Evolutionary conservation across 2,888 invertebrate species (phyloP).

Genomic region (Pollenia griseotomentosa): DNA sequence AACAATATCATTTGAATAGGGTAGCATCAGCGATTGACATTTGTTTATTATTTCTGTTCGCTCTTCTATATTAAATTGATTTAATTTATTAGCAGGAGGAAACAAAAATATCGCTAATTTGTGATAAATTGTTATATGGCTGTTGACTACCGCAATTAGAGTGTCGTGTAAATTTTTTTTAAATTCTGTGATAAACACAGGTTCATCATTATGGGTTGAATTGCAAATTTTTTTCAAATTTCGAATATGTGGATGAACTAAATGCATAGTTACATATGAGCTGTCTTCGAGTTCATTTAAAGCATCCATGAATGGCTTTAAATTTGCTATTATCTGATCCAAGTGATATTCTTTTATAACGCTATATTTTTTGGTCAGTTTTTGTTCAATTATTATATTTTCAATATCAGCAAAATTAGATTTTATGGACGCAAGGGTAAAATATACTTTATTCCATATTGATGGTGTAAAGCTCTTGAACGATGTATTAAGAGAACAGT

Average conservation of each 20-base stretch:
- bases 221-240: constrained; percentile 50
- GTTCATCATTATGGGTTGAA: constrained; percentile 51
- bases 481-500: constrained; percentile 34
- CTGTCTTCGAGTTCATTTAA: constrained; percentile 51
- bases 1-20: constrained; percentile 8
- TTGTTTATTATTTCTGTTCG: constrained; percentile 37
- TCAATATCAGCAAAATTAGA: constrained; percentile 45
- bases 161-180: constrained; percentile 53
- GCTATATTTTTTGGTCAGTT: constrained; percentile 48
- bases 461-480: constrained; percentile 55
- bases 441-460: constrained; percentile 56
- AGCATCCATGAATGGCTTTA: constrained; percentile 58
- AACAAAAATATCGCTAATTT: constrained; percentile 59
- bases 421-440: constrained; percentile 45
- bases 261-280: constrained; percentile 50
- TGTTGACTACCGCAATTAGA: constrained; percentile 54
- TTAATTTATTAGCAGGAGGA: constrained; percentile 50
- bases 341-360: constrained; percentile 53
- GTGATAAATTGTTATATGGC: constrained; percentile 50
- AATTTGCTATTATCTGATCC: constrained; percentile 57
- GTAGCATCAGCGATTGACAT: constrained; percentile 42
- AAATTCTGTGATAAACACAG: constrained; percentile 50
- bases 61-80: constrained; percentile 56
- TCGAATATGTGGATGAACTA: constrained; percentile 56
- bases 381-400: constrained; percentile 46